phyloP scores from a whole-genome alignment of 2,888 invertebrate genomes.

The Scrobipalpa costella region DNA sequence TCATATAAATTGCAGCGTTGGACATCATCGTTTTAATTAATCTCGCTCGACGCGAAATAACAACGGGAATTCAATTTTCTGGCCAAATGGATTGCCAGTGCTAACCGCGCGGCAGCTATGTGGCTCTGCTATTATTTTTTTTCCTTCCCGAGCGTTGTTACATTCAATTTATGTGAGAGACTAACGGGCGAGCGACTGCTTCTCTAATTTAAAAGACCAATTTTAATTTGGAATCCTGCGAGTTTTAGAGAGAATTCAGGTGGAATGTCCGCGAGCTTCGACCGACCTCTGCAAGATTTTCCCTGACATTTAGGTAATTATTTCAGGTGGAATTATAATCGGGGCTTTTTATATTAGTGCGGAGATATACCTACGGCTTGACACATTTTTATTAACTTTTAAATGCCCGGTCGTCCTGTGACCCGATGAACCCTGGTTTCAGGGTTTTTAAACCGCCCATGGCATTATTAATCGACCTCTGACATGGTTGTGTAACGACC shows the following conservation, averaged over 20 bases:
- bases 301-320: background rate
- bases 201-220: constrained; percentile 20
- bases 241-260: constrained; percentile 29
- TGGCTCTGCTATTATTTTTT: constrained; percentile 40
- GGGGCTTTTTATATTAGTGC: background rate
- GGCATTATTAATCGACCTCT: no score
- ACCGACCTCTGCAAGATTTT: background rate
- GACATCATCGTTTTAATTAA: constrained; percentile 57
- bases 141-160: constrained; percentile 36
- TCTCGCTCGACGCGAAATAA: constrained; percentile 53
- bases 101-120: constrained; percentile 45
- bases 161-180: constrained; percentile 37
- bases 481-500: no score
- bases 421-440: no score
- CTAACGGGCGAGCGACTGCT: constrained; percentile 20
- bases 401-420: no score
- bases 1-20: constrained; percentile 40
- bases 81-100: constrained; percentile 57
- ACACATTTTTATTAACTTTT: background rate
- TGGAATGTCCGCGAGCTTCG: background rate
- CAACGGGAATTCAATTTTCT: constrained; percentile 68
- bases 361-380: background rate
- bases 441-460: no score
- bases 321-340: constrained; percentile 3
- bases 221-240: constrained; percentile 1